Percentiles rank a stretch among this genome's conserved stretches.
Conservation (phyloP, 1,140 invertebrate genomes). For the Bombus cullumanus region DNA sequence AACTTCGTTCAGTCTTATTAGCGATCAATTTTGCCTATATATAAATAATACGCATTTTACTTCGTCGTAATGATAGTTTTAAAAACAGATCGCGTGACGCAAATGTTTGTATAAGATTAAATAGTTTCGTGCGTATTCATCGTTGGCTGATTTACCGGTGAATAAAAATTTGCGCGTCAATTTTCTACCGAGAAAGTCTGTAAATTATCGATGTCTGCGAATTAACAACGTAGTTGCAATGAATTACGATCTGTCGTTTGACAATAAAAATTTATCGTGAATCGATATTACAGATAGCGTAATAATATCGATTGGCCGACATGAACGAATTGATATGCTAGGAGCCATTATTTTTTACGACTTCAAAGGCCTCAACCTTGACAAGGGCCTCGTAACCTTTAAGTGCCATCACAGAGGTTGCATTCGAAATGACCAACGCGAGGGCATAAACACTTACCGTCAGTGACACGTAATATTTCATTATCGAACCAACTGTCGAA, state of each 20-base stretch:
- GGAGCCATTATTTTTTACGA: conserved; percentile 55
- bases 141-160: background rate
- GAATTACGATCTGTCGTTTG: background rate
- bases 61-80: conserved; percentile 1
- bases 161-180: background rate
- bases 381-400: conserved; percentile 58
- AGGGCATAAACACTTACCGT: conserved; percentile 24
- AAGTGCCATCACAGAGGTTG: conserved; percentile 44
- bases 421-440: conserved; percentile 54
- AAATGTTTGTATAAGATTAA: conserved; percentile 9
- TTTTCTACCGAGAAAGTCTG: background rate
- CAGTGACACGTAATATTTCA: background rate
- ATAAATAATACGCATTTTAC: background rate
- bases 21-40: background rate
- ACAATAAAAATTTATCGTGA: background rate
- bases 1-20: background rate
- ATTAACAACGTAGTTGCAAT: background rate
- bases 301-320: background rate
- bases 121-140: background rate
- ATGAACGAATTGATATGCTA: conserved; percentile 48
- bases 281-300: background rate
- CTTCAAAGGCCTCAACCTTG: conserved; percentile 58
- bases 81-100: background rate
- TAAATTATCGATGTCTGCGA: background rate
- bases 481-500: background rate